phyloP scores from a whole-genome alignment of 37 sponge, comb jelly and placozoan genomes.

The Diacarnus erythraeanus region DNA sequence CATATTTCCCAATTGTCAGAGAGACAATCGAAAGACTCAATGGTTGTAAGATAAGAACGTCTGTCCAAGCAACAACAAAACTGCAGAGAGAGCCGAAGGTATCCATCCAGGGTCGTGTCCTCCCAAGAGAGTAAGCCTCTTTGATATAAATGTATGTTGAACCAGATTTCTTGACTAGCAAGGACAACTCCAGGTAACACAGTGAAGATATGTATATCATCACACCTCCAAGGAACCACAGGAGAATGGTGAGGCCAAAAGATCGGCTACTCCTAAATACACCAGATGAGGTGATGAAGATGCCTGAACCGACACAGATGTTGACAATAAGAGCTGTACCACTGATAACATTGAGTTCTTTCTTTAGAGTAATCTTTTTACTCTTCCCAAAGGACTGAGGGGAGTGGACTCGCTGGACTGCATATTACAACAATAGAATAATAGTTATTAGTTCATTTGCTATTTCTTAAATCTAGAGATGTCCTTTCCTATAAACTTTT shows the following conservation, averaged over 20 bases:
- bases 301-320: slow-evolving; percentile 78
- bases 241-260: slow-evolving; percentile 60
- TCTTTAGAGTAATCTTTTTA: background rate
- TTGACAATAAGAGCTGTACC: slow-evolving; percentile 36
- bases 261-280: slow-evolving; percentile 49
- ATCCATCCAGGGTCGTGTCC: slow-evolving; percentile 10
- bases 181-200: slow-evolving; percentile 69
- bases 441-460: too few species aligned
- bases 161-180: slow-evolving; percentile 52
- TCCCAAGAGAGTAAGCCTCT: slow-evolving; percentile 53
- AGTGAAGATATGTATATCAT: slow-evolving; percentile 62
- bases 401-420: too few species aligned
- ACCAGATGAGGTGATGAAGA: slow-evolving; percentile 70
- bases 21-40: slow-evolving; percentile 24
- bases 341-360: slow-evolving; percentile 28
- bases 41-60: slow-evolving; percentile 23
- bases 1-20: slow-evolving; percentile 45
- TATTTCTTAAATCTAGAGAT: too few species aligned
- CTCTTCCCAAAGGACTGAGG: too few species aligned
- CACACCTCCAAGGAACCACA: slow-evolving; percentile 66
- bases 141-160: slow-evolving; percentile 50
- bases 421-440: too few species aligned
- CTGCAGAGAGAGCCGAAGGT: slow-evolving; percentile 41
- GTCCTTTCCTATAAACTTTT: too few species aligned
- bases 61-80: slow-evolving; percentile 59